Conservation (phyloP, 2,113 vertebrate species). For the Odontesthes bonariensis region DNA sequence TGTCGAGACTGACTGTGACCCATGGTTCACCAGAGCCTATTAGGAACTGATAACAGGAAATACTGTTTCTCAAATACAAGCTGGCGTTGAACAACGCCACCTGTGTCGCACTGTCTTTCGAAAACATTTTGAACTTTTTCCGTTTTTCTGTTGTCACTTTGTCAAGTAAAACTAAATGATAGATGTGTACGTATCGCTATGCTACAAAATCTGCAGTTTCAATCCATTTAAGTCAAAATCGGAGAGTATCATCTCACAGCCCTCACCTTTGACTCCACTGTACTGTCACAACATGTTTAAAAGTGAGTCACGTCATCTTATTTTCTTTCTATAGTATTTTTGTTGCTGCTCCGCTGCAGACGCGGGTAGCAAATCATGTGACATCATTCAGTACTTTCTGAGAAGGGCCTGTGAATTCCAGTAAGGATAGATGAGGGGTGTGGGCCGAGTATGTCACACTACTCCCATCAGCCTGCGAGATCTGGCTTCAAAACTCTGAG, state of each 20-base stretch:
- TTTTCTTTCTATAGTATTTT: slow-evolving; percentile 31
- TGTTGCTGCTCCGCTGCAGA: slow-evolving; percentile 28
- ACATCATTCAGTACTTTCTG: slow-evolving; percentile 72
- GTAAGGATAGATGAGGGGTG: slow-evolving; percentile 69
- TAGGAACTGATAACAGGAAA: background rate
- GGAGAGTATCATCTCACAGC: background rate
- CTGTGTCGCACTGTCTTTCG: background rate
- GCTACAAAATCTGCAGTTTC: background rate
- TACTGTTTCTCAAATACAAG: slow-evolving; percentile 12
- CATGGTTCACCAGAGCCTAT: slow-evolving; percentile 26
- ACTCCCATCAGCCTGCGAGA: slow-evolving; percentile 64
- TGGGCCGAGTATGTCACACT: slow-evolving; percentile 68
- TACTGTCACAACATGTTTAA: slow-evolving; percentile 15
- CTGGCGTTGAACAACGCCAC: background rate
- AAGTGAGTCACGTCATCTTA: slow-evolving; percentile 20
- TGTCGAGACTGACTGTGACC: slow-evolving; percentile 7
- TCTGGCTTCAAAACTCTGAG: slow-evolving; percentile 55
- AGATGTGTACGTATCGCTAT: background rate
- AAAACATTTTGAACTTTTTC: background rate
- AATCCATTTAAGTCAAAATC: background rate
- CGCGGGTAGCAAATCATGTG: slow-evolving; percentile 67
- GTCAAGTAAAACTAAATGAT: background rate
- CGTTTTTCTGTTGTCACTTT: background rate
- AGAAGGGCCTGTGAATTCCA: slow-evolving; percentile 78
- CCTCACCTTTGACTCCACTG: slow-evolving; percentile 1